Conservation (phyloP, 2,113 vertebrate species). For the Pontoporia blainvillei region DNA sequence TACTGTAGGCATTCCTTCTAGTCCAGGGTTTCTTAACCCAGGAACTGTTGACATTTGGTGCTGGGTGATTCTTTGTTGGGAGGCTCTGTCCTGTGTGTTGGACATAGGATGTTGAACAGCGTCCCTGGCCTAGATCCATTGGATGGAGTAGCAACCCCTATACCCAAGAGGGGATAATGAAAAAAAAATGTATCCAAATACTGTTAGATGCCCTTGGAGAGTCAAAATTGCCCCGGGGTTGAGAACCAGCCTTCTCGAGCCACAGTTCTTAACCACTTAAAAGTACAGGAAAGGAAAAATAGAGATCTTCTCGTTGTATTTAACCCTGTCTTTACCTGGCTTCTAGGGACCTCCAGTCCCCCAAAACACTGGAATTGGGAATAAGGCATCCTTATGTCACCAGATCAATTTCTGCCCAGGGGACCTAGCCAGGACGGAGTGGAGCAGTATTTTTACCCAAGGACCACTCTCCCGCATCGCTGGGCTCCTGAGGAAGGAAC, state of each 20-base stretch:
- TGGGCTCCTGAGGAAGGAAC: background rate
- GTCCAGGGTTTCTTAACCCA: background rate
- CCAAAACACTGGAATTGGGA: background rate
- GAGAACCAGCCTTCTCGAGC: background rate
- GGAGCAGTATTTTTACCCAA: background rate
- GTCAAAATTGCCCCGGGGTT: background rate
- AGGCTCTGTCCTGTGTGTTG: background rate
- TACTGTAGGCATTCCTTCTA: background rate
- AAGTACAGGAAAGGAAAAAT: background rate
- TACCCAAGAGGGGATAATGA: background rate
- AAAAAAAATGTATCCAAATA: background rate
- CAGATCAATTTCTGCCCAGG: background rate
- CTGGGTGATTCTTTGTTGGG: accelerated
- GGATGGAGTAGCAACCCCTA: accelerated
- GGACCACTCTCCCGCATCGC: background rate
- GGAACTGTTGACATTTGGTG: accelerated
- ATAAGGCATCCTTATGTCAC: background rate
- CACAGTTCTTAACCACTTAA: background rate
- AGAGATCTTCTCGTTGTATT: background rate
- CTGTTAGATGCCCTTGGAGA: too few relatives aligned
- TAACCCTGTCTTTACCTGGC: background rate
- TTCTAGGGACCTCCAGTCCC: background rate
- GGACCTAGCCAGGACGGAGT: background rate
- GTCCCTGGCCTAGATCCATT: background rate
- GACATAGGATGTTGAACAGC: too few relatives aligned